These are phyloP conservation scores for Oreochromis niloticus DNA, from an alignment of 2,113 vertebrate species.

Conservation along the genomic window DNA sequence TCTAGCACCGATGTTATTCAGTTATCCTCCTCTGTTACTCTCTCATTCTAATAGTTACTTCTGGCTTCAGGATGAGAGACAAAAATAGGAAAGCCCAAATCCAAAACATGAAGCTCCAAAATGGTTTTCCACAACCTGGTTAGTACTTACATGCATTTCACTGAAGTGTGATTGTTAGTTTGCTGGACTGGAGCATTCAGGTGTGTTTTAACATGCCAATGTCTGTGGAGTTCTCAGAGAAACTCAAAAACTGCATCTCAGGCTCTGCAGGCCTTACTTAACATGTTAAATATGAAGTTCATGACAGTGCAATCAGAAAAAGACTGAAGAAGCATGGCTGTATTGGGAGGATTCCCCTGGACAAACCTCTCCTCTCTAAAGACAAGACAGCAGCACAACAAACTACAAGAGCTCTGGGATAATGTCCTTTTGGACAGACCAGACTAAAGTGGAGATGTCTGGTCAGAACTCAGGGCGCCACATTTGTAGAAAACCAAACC, in stretches of 20 bases:
- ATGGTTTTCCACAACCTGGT: too few relatives aligned
- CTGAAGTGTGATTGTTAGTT: neutral
- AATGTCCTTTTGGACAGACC: neutral
- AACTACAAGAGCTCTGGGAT: neutral
- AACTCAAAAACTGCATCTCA: neutral
- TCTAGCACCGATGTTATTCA: accelerated
- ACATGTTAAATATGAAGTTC: neutral
- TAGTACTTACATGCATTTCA: neutral
- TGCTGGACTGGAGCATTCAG: neutral
- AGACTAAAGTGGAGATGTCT: neutral
- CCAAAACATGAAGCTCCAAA: neutral
- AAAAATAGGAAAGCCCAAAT: neutral
- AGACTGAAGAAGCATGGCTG: neutral
- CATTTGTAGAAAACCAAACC: neutral
- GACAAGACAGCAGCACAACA: neutral
- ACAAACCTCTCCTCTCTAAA: neutral
- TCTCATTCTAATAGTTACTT: neutral
- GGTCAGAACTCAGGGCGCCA: neutral
- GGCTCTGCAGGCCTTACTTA: neutral
- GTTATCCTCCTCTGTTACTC: neutral
- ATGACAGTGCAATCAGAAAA: neutral
- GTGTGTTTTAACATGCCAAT: neutral
- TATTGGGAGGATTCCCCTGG: neutral
- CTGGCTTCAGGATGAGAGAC: neutral
- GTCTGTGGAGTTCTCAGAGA: neutral